Base-by-base conservation (phyloP, 2,888 invertebrate species). In the Caenorhabditis sp. region DNA sequence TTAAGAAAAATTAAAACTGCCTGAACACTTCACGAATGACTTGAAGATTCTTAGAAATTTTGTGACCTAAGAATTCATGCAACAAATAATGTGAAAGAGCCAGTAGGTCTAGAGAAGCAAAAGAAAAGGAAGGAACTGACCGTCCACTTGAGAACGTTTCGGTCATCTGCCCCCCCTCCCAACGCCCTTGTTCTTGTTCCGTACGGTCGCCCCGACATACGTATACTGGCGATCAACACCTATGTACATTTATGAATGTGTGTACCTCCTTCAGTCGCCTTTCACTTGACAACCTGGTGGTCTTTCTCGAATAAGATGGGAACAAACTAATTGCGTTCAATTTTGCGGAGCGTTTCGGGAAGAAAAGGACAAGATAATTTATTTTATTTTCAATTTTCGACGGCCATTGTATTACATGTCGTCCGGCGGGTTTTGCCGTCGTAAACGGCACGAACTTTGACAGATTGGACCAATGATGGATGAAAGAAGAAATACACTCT, bases 251-350 rank as follows among this genome's bases (percentile, higher is more conserved):
- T 50, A 50, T 52, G 52, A 35, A 52, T 52, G 52, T 35, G 35
- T 48, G 48, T 48, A 48, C n/a, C n/a, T n/a, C n/a, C n/a, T n/a
- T n/a, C n/a, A n/a, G n/a, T n/a, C n/a, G n/a, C n/a, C n/a, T n/a
- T 43, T 22, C 48, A 48, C 48, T n/a, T 48, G 32, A 35, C 32
- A 52, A 32, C 35, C 22, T 35, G 35, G 52, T 52, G 52, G 32
- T 52, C 50, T 52, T 48, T n/a, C 35, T 39, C 20, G 39, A 22
- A 53, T n/a, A n/a, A n/a, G n/a, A n/a, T n/a, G n/a, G 15, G 50
- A 62, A 62, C 53, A 53, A 43, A 63, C 55, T 65, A 65, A 65
- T 65, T 65, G 65, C 46, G 46, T 55, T 24, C 65, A 65, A 65
- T 65, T 63, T 65, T 55, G n/a, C 55, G 52, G 43, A 32, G 45